Percentiles rank a stretch among this genome's conserved stretches.
Conservation (phyloP, 2,797 vertebrate species). For the Pelobates cultripes region DNA sequence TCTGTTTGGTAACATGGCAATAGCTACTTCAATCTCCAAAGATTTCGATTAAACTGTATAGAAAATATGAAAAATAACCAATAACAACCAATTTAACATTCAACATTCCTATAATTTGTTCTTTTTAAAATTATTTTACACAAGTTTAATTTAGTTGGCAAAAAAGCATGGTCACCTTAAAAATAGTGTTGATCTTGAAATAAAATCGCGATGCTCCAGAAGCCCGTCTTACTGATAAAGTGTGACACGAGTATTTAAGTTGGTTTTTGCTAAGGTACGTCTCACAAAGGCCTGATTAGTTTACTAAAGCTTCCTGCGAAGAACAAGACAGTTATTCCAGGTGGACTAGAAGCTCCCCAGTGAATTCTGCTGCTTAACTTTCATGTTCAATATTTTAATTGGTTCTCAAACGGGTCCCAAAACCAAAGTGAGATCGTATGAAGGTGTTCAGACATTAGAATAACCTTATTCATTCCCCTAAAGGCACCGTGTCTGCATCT, state of each 20-base stretch:
- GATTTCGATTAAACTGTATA: too few relatives aligned
- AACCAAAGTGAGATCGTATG: conserved; percentile 67
- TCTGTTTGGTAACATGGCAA: too few relatives aligned
- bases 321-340: conserved; percentile 61
- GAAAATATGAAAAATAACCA: too few relatives aligned
- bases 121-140: too few relatives aligned
- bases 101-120: too few relatives aligned
- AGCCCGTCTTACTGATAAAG: conserved; percentile 23
- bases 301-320: conserved; percentile 62
- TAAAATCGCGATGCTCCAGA: background rate
- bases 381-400: conserved; percentile 71
- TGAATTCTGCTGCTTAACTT: conserved; percentile 68
- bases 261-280: conserved; percentile 28
- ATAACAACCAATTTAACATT: too few relatives aligned
- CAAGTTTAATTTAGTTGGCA: too few relatives aligned
- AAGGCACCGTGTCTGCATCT: conserved; percentile 54
- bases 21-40: too few relatives aligned
- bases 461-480: conserved; percentile 48
- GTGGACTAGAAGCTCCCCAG: conserved; percentile 65
- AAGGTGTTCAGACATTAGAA: conserved; percentile 59
- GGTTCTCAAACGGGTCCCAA: conserved; percentile 67
- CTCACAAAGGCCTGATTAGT: conserved; percentile 56
- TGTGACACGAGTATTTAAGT: conserved; percentile 39
- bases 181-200: background rate
- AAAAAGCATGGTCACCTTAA: background rate